Base-by-base conservation (phyloP, 1,140 invertebrate genomes). In the Periplaneta americana region DNA sequence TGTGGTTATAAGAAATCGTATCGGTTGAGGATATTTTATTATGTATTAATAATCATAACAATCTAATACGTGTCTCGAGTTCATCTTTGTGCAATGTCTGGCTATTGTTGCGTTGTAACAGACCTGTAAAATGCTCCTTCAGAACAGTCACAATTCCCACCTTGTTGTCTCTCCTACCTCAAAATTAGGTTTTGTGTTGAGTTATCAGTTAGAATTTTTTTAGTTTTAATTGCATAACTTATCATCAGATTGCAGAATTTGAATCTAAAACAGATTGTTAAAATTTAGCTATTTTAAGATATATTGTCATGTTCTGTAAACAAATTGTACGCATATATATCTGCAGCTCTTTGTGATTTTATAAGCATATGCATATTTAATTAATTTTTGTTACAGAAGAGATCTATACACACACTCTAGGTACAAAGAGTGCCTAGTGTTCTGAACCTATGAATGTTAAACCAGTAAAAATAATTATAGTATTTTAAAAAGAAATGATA, bases 401-500 rank as follows among this genome's bases (percentile, higher is more conserved):
- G 2, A 8, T 66, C 48, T 66, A n/a, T 28, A 18, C n/a, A 66
- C 28, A 66, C 6, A 28, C 48, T n/a, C 9, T 66, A 28, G 48
- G 48, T 28, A 66, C 28, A 11, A 28, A 66, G 8, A 0, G 13
- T 48, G n/a, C 39, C 39, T 48, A 18, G 39, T 8, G 9, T 66
- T 66, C n/a, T n/a, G n/a, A n/a, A n/a, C n/a, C n/a, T n/a, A 5
- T 66, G 22, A 13, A 28, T 11, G 11, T 28, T 66, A 66, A 66
- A n/a, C n/a, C n/a, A n/a, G 48, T 66, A n/a, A 66, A 66, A 6
- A 0, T 48, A 18, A 48, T 48, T 15, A 5, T 78, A 36, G 31
- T 37, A 37, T 34, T 31, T 78, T 78, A 13, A 78, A 34, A 37
- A 10, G 36, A 32, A 78, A 78, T 78, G 77, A 78, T 78, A 78